Evolutionary conservation across 2,888 invertebrate species (phyloP).

Genomic region (Mythimna albipuncta): DNA sequence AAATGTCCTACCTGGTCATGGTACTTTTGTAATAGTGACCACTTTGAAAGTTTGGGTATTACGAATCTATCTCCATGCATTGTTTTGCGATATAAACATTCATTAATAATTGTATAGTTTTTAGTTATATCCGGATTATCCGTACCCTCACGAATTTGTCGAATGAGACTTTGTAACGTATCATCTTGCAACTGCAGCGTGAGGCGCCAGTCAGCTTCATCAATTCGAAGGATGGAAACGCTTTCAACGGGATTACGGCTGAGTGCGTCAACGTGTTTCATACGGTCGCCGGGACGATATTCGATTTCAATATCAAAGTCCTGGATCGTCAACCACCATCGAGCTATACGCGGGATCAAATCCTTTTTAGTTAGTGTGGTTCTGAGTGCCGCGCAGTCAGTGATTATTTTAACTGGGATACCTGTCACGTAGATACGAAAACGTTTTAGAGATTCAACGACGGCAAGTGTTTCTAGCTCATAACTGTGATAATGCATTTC

Average conservation of each 20-base stretch:
- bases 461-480: not conserved
- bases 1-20: not conserved
- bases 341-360: constrained; percentile 2
- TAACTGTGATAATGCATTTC: constrained; percentile 1
- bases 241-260: not conserved
- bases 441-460: not conserved
- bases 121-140: not conserved
- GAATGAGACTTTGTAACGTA: not conserved
- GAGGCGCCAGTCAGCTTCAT: not conserved
- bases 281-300: constrained; percentile 1
- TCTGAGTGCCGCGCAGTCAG: not conserved
- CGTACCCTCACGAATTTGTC: constrained; percentile 1
- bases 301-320: constrained; percentile 5
- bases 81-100: not conserved
- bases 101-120: not conserved
- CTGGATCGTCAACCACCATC: constrained; percentile 2
- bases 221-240: not conserved
- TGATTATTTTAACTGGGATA: not conserved
- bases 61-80: not conserved
- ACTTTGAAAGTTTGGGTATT: not conserved
- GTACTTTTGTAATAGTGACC: not conserved
- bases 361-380: not conserved
- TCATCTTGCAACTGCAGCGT: constrained; percentile 1
- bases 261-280: not conserved
- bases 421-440: constrained; percentile 2